Percentiles rank a stretch among this genome's conserved stretches.
Conservation (phyloP, 2,113 vertebrate genomes). For the Campylomormyrus numenius region DNA sequence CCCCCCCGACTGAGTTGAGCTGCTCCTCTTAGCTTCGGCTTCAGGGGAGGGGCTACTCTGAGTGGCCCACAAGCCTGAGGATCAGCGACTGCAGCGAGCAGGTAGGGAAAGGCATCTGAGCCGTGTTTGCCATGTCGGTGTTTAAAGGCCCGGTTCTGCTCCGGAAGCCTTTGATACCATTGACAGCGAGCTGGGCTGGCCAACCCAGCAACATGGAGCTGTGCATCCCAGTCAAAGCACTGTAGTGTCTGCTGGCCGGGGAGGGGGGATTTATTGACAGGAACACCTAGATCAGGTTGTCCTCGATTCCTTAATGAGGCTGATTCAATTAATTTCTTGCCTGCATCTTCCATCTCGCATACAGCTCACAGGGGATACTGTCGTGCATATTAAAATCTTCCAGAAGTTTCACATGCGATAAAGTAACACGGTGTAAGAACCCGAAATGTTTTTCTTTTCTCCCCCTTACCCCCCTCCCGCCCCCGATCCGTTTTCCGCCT, state of each 20-base stretch:
- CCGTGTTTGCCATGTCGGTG: background rate
- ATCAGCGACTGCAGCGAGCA: background rate
- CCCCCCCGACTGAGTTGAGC: background rate
- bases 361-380: slow-evolving; percentile 71
- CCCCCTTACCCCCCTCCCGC: slow-evolving; percentile 28
- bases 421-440: slow-evolving; percentile 22
- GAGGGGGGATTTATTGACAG: slow-evolving; percentile 49
- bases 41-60: background rate
- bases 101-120: background rate
- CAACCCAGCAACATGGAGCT: background rate
- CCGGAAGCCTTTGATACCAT: background rate
- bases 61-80: background rate
- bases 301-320: slow-evolving; percentile 82
- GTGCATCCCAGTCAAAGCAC: background rate
- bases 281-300: slow-evolving; percentile 69
- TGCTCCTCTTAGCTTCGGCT: background rate
- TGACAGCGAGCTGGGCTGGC: background rate
- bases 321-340: slow-evolving; percentile 78
- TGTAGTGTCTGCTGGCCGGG: background rate
- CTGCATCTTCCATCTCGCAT: slow-evolving; percentile 65
- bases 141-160: background rate
- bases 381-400: slow-evolving; percentile 78
- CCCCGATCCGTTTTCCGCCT: background rate
- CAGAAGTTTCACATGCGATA: slow-evolving; percentile 46
- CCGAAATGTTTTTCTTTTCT: slow-evolving; percentile 64